Conservation (phyloP, 1,140 invertebrate species). For the Orchestia grillus region DNA sequence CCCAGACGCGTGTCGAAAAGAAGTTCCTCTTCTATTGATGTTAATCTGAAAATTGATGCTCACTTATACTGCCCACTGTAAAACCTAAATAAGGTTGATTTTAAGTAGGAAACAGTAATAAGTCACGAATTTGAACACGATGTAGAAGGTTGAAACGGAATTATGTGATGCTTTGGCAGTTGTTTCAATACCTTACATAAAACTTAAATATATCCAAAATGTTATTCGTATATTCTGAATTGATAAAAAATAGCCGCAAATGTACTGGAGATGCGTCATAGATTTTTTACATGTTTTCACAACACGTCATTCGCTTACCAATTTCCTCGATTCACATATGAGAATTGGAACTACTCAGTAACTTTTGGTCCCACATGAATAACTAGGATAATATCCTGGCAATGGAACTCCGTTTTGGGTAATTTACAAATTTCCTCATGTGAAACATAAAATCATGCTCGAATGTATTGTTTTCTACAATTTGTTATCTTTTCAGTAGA, state of each 20-base stretch:
- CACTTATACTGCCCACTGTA: background rate
- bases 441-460: background rate
- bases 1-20: background rate
- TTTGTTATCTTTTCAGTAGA: background rate
- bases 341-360: no score
- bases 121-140: background rate
- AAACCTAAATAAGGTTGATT: background rate
- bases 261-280: background rate
- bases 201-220: no score
- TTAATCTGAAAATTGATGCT: background rate
- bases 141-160: background rate
- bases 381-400: no score
- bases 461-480: background rate
- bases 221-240: no score
- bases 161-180: background rate
- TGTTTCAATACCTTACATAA: no score
- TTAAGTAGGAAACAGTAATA: background rate
- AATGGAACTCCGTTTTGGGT: background rate
- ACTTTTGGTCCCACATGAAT: no score
- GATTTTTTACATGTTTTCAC: background rate
- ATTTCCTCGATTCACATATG: no score
- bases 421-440: background rate
- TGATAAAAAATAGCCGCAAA: background rate
- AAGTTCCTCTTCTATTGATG: background rate
- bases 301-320: no score